phyloP scores from a whole-genome alignment of 2,888 invertebrate genomes.

The Mythimna pallens region DNA sequence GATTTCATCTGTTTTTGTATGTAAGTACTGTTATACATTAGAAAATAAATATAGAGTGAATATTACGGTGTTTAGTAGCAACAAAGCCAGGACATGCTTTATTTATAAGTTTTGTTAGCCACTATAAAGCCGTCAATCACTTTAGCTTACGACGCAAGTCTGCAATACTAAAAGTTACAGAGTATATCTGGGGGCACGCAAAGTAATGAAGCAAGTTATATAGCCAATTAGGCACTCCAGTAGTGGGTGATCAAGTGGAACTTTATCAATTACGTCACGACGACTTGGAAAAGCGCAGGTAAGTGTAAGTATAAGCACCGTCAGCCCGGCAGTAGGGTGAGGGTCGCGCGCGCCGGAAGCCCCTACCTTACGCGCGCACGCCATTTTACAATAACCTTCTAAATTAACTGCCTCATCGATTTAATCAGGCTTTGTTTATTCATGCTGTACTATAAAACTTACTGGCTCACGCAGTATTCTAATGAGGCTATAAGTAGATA shows the following conservation, averaged over 20 bases:
- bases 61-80: conserved; percentile 27
- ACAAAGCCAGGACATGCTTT: conserved; percentile 32
- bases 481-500: conserved; percentile 37
- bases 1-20: conserved; percentile 11
- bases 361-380: conserved; percentile 75
- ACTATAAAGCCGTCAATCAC: conserved; percentile 58
- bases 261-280: conserved; percentile 65
- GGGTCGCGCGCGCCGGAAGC: conserved; percentile 78
- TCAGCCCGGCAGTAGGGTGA: conserved; percentile 61
- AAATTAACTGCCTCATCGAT: conserved; percentile 75
- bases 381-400: conserved; percentile 78
- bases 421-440: conserved; percentile 71
- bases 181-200: conserved; percentile 36
- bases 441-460: conserved; percentile 52
- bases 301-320: conserved; percentile 47
- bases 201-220: conserved; percentile 57
- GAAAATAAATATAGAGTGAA: conserved; percentile 20
- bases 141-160: conserved; percentile 57
- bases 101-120: conserved; percentile 43
- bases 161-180: conserved; percentile 33
- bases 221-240: conserved; percentile 54
- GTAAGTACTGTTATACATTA: neutral
- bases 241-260: conserved; percentile 63
- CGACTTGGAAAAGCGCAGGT: conserved; percentile 58
- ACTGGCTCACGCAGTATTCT: conserved; percentile 49